Conservation (phyloP, 35 echinoderm and acorn worm species). For the Anneissia japonica region DNA sequence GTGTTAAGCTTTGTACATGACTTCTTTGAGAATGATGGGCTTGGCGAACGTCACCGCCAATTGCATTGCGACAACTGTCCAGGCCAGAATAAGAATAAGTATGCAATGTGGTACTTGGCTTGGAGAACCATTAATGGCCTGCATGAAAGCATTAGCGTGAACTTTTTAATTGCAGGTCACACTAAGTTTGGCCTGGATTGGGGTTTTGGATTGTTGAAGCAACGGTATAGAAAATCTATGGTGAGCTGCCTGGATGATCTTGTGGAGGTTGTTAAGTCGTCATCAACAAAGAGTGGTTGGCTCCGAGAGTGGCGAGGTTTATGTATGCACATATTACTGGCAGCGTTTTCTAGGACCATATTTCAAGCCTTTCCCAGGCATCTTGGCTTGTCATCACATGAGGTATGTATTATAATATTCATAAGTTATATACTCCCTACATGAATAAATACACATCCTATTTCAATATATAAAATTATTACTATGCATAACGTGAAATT, state of each 20-base stretch:
- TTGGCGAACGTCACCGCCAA: not conserved
- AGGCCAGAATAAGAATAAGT: not conserved
- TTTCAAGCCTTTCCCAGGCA: not conserved
- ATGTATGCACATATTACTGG: not conserved
- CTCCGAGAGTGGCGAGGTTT: not conserved
- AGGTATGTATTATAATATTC: not conserved
- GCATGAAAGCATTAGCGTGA: not conserved
- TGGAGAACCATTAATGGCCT: not conserved
- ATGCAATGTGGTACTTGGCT: not conserved
- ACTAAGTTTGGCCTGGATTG: conserved; percentile 27
- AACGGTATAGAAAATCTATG: not conserved
- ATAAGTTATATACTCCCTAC: too few species aligned
- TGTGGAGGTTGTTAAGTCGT: not conserved
- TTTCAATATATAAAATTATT: too few species aligned
- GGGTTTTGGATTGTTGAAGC: not conserved
- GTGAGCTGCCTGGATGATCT: not conserved
- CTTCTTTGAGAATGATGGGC: not conserved
- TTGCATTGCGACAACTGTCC: not conserved
- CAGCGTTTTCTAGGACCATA: not conserved
- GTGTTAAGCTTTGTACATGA: not conserved
- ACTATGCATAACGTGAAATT: too few species aligned
- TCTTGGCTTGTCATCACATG: not conserved
- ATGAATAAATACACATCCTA: too few species aligned
- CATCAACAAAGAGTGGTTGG: not conserved
- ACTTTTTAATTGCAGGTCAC: conserved; percentile 37